Evolutionary conservation across 1,140 invertebrate species (phyloP), one percentile per base, ranked within the genome.

Genomic region (Aphidius gifuensis): DNA sequence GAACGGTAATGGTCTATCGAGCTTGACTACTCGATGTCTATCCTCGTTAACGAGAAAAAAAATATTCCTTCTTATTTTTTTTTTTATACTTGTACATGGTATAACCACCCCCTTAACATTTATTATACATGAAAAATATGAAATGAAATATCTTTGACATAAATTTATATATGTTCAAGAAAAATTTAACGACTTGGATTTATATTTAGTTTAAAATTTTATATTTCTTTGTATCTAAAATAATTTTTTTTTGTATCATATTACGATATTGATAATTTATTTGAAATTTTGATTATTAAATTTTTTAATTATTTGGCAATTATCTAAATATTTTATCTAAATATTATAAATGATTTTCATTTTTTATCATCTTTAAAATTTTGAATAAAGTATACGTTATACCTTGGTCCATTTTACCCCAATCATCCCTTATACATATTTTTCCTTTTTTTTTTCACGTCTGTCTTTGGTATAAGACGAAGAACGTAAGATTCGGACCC

Each of bases 1-100:
- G 58, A 60, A 60, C 49, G 55, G 7, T 60, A 51, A 60, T 60
- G 58, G 49, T 46, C 43, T 43, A 58, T 53, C 49, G 39, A 60
- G 42, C 38, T 38, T 40, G 23, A 32, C 23, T 32, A 32, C 23
- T 32, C 32, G 11, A 50, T 39, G 44, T n/a, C 57, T 51, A 40
- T 60, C 40, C 23, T 51, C 48, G 49, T 51, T 60, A 60, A 58
- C 43, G 49, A 53, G 40, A 42, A 55, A 43, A 16, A 55, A 55
- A 40, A 16, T 16, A 8, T 16, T 55, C 40, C 53, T 55, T 32
- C 38, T 53, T 53, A 53, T 53, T 53, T 53, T 32, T 53, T 53
- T 53, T 38, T 38, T 40, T 53, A 6, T 38, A 53, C 50, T 53
- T 38, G 50, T 53, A 11, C 4, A 7, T 38, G 6, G 23, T 9